Conservation (phyloP, 2,888 invertebrate genomes). For the Drosophila nigricruria region DNA sequence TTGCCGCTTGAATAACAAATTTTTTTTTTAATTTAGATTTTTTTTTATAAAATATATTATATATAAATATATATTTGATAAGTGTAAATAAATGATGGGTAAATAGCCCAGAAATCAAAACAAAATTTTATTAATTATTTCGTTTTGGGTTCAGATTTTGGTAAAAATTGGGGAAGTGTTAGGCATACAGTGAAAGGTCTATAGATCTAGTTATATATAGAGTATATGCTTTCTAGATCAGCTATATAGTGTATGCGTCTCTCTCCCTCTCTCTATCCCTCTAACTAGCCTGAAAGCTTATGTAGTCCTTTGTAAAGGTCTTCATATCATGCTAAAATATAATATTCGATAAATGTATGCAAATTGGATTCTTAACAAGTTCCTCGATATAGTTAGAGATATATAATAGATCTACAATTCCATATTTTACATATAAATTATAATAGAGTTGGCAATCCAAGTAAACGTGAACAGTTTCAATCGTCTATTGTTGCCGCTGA, state of each 20-base stretch:
- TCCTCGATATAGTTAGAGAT: background rate
- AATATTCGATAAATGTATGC: too few relatives aligned
- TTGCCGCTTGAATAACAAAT: background rate
- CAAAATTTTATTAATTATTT: background rate
- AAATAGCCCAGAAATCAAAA: background rate
- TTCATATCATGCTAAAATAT: too few relatives aligned
- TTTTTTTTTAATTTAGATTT: background rate
- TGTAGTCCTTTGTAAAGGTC: too few relatives aligned
- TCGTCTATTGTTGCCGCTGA: background rate
- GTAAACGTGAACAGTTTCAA: background rate
- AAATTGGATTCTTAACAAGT: background rate
- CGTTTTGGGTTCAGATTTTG: background rate
- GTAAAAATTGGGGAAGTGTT: background rate
- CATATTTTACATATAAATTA: background rate
- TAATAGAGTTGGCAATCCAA: background rate
- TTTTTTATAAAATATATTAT: conserved; percentile 22
- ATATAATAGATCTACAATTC: too few relatives aligned
- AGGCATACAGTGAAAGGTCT: background rate
- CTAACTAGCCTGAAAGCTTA: background rate
- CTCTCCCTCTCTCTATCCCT: too few relatives aligned
- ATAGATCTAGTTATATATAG: conserved; percentile 7
- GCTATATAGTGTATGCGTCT: background rate
- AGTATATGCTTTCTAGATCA: background rate
- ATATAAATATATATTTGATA: conserved; percentile 19
- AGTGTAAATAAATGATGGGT: conserved; percentile 53